phyloP scores from a whole-genome alignment of 2,888 invertebrate species.

The Chorisops tibialis region DNA sequence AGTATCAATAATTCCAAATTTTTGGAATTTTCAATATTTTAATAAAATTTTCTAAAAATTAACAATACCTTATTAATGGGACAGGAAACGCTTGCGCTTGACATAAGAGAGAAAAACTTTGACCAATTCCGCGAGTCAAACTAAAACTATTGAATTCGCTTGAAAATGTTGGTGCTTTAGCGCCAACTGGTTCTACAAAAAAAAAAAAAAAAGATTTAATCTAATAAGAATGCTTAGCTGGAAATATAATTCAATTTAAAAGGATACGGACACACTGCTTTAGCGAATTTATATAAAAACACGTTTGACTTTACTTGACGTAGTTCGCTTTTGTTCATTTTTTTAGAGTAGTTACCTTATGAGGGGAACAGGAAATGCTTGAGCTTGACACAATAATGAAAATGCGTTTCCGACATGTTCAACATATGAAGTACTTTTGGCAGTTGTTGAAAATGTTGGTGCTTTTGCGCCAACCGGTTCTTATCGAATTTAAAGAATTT shows the following conservation, averaged over 20 bases:
- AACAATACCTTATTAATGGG: slow-evolving; percentile 46
- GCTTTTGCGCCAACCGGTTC: slow-evolving; percentile 57
- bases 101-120: slow-evolving; percentile 53
- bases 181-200: slow-evolving; percentile 51
- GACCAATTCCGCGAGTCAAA: slow-evolving; percentile 44
- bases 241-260: not conserved
- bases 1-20: too few relatives aligned
- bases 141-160: slow-evolving; percentile 45
- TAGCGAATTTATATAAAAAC: not conserved
- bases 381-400: slow-evolving; percentile 60
- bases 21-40: too few relatives aligned
- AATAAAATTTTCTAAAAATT: too few relatives aligned
- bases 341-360: slow-evolving; percentile 56
- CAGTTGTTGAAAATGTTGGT: slow-evolving; percentile 55
- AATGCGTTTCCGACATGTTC: slow-evolving; percentile 49
- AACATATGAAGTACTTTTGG: slow-evolving; percentile 54
- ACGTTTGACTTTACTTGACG: too few relatives aligned
- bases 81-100: slow-evolving; percentile 56
- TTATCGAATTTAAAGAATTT: slow-evolving; percentile 36
- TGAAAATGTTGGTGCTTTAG: slow-evolving; percentile 53
- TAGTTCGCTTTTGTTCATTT: too few relatives aligned
- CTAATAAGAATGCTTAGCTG: too few relatives aligned
- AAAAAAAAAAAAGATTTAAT: not conserved
- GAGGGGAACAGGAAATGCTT: slow-evolving; percentile 62
- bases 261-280: slow-evolving; percentile 7